phyloP scores from a whole-genome alignment of 1,140 invertebrate genomes.

The Popillia japonica region DNA sequence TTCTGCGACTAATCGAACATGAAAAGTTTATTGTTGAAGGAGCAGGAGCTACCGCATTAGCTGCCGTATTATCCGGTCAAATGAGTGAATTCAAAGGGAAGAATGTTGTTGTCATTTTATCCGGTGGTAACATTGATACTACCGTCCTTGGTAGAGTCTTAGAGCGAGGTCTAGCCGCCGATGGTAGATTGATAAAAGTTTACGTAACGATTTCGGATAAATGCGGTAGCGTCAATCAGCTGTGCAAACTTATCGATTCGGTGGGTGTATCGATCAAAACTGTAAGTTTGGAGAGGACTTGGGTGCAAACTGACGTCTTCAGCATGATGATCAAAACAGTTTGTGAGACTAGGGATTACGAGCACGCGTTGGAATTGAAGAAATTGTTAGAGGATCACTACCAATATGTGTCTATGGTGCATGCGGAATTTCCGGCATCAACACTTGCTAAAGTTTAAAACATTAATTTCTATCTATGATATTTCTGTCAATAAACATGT shows the following conservation, averaged over 20 bases:
- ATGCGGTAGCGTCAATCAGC: constrained; percentile 68
- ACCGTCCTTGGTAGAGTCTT: constrained; percentile 71
- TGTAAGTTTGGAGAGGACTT: constrained; percentile 73
- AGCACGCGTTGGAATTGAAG: constrained; percentile 38
- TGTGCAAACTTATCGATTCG: constrained; percentile 64
- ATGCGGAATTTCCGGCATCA: constrained; percentile 27
- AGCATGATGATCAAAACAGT: constrained; percentile 55
- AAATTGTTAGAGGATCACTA: constrained; percentile 30
- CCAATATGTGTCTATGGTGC: not conserved
- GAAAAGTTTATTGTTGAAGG: constrained; percentile 79
- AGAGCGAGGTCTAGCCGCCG: constrained; percentile 75
- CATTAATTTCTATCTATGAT: no score
- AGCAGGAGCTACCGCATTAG: constrained; percentile 73
- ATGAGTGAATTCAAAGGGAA: constrained; percentile 74
- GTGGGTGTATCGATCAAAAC: constrained; percentile 73
- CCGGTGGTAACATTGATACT: constrained; percentile 79
- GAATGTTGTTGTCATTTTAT: constrained; percentile 73
- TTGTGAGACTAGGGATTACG: constrained; percentile 41
- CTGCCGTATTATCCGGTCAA: constrained; percentile 71
- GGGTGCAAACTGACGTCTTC: constrained; percentile 71
- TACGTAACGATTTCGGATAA: constrained; percentile 70
- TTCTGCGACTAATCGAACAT: constrained; percentile 71
- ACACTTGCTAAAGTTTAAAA: not conserved
- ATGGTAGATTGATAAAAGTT: constrained; percentile 74
- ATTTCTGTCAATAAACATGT: no score